Conservation (phyloP, 2,888 invertebrate genomes). For the Anthophora plumipes region DNA sequence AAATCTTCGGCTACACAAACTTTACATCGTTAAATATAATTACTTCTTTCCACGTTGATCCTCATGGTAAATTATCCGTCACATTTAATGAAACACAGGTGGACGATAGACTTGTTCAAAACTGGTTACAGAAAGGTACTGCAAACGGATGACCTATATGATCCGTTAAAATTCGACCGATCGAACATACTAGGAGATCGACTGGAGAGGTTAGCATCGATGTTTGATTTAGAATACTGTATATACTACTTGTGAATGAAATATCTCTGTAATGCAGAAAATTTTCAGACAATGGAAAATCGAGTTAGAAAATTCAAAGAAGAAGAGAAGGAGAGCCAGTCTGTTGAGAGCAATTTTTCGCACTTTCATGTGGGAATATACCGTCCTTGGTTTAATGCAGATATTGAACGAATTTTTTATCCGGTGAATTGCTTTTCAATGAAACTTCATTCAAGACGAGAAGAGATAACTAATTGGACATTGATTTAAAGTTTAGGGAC, state of each 20-base stretch:
- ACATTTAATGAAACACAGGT: constrained; percentile 85
- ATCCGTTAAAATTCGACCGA: constrained; percentile 89
- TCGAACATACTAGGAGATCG: constrained; percentile 89
- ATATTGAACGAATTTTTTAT: constrained; percentile 82
- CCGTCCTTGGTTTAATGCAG: constrained; percentile 84
- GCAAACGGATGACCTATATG: constrained; percentile 90
- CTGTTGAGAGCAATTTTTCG: constrained; percentile 84
- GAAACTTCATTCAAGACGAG: background rate
- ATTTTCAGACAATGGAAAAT: constrained; percentile 85
- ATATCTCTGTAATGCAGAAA: background rate
- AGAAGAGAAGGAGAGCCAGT: constrained; percentile 82
- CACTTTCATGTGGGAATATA: constrained; percentile 84
- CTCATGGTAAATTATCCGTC: background rate
- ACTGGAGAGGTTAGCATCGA: constrained; percentile 87
- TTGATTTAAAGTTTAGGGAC: constrained; percentile 86
- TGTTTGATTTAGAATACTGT: background rate
- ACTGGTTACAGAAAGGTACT: constrained; percentile 90
- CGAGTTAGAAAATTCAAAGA: constrained; percentile 82
- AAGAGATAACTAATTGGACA: background rate
- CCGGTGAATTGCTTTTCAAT: constrained; percentile 39
- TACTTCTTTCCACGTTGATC: background rate
- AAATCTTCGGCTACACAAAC: background rate
- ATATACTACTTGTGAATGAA: background rate
- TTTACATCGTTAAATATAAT: background rate
- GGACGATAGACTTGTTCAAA: constrained; percentile 91